Percentiles rank a stretch among this genome's conserved stretches.
Conservation (phyloP, 1,140 invertebrate genomes). For the Penaeus japonicus region DNA sequence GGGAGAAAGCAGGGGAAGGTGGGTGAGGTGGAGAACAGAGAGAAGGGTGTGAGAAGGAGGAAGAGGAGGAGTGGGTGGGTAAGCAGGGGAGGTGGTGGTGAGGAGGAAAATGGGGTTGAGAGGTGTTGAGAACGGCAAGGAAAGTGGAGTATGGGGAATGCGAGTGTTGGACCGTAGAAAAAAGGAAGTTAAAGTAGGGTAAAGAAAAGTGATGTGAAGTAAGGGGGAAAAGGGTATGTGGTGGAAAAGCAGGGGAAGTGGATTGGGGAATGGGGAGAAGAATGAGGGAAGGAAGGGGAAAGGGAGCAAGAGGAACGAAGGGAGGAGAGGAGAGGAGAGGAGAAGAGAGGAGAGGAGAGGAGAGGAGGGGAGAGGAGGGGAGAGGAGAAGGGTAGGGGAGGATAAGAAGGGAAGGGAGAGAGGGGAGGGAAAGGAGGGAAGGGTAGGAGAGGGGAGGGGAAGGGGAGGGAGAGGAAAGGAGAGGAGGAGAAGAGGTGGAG, state of each 20-base stretch:
- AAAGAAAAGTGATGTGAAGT: neutral
- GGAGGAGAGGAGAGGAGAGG: neutral
- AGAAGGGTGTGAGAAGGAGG: too few relatives aligned
- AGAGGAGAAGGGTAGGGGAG: too few relatives aligned
- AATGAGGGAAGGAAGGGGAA: neutral
- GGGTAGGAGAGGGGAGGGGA: too few relatives aligned
- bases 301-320: too few relatives aligned
- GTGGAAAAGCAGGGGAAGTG: neutral
- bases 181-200: neutral
- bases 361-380: too few relatives aligned
- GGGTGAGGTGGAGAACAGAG: too few relatives aligned
- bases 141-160: neutral
- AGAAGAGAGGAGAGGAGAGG: neutral
- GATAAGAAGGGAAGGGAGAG: too few relatives aligned
- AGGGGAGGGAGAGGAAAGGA: too few relatives aligned
- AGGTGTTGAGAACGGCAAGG: neutral
- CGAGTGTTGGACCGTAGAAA: neutral
- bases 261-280: neutral
- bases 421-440: too few relatives aligned
- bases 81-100: neutral
- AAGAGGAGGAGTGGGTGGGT: neutral
- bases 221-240: neutral
- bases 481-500: too few relatives aligned
- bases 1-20: neutral
- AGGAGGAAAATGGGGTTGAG: neutral